Percentiles rank a stretch among this genome's conserved stretches.
Evolutionary conservation across 2,797 vertebrate genomes (phyloP).

Genomic region (Propithecus deckenii): DNA sequence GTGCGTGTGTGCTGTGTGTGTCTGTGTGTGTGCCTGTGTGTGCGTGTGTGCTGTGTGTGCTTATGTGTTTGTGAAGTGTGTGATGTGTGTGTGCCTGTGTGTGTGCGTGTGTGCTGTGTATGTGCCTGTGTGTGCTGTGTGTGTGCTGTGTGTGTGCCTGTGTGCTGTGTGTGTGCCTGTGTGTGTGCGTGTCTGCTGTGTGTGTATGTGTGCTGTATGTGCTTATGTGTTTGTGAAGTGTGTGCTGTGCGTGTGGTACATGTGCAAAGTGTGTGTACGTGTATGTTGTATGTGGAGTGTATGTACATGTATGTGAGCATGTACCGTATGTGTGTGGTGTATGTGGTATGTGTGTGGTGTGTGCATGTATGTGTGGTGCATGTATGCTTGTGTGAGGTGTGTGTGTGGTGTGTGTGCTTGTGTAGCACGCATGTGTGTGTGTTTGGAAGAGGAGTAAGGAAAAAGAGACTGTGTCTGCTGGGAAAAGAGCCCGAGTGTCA

Average conservation of each 20-base stretch:
- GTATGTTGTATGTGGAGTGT: neutral
- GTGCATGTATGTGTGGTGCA: neutral
- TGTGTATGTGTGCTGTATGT: neutral
- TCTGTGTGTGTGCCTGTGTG: too few relatives aligned
- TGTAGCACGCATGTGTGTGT: neutral
- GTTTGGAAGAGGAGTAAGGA: neutral
- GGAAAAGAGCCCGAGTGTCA: neutral
- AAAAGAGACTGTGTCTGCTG: too few relatives aligned
- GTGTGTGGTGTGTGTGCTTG: neutral
- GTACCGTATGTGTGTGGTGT: neutral
- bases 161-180: too few relatives aligned
- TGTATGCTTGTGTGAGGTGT: neutral
- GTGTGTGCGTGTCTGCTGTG: neutral
- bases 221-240: neutral
- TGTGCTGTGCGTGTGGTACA: too few relatives aligned
- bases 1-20: neutral
- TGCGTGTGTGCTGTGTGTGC: neutral
- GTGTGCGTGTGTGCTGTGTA: rapidly evolving
- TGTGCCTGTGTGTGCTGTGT: neutral
- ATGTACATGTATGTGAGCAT: too few relatives aligned
- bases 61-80: neutral
- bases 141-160: neutral
- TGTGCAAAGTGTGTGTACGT: rapidly evolving
- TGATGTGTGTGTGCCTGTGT: neutral
- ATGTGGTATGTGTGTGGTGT: neutral